These are phyloP conservation scores for Atta texana DNA, from an alignment of 1,140 invertebrate species.

Conservation along the genomic window DNA sequence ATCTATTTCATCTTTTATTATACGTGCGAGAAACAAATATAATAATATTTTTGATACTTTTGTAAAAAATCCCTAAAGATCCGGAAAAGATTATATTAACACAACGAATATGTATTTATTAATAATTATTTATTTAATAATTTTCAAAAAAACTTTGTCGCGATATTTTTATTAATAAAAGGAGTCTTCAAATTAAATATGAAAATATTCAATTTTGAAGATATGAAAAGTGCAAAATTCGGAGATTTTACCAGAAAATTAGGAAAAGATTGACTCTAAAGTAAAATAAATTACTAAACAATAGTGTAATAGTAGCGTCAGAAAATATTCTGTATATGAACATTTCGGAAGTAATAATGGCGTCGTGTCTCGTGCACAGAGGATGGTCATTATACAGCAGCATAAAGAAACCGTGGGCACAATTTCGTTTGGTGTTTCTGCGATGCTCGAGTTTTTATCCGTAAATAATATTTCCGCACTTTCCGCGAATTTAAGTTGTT, in stretches of 20 bases:
- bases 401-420: constrained; percentile 67
- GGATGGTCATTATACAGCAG: constrained; percentile 65
- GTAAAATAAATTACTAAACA: neutral
- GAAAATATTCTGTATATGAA: constrained; percentile 2
- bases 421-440: constrained; percentile 36
- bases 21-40: neutral
- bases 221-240: neutral
- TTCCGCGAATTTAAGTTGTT: constrained; percentile 67
- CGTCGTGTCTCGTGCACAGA: constrained; percentile 7
- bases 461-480: constrained; percentile 72
- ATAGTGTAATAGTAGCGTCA: neutral
- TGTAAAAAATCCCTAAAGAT: neutral
- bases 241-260: neutral
- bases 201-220: neutral
- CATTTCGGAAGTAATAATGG: constrained; percentile 15
- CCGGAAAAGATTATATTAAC: neutral
- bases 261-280: neutral
- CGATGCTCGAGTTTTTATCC: constrained; percentile 56
- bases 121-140: neutral
- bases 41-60: neutral
- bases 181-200: too few species aligned
- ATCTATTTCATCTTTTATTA: neutral
- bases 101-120: neutral
- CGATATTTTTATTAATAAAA: neutral
- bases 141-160: neutral